Percentiles rank a stretch among this genome's conserved stretches.
These are phyloP conservation scores for Panopea generosa DNA, from an alignment of 2,888 invertebrate species.

Conservation along the genomic window DNA sequence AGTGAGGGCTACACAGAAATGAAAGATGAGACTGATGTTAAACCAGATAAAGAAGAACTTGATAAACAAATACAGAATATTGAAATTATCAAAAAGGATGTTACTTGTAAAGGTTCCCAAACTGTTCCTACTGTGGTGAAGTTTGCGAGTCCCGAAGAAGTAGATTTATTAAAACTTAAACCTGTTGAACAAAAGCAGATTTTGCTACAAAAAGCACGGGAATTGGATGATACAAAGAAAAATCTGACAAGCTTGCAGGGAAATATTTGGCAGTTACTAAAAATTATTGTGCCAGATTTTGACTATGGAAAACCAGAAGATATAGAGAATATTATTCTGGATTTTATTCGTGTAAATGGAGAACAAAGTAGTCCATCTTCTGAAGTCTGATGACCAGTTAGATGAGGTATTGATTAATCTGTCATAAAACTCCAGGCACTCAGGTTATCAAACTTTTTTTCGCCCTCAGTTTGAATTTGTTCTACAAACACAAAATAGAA, in stretches of 20 bases:
- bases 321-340: constrained; percentile 73
- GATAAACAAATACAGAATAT: not conserved
- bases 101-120: constrained; percentile 30
- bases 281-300: constrained; percentile 74
- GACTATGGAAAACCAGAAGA: constrained; percentile 71
- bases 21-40: constrained; percentile 5
- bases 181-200: constrained; percentile 48
- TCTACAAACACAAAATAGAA: too few relatives aligned
- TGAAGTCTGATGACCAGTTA: not conserved
- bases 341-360: constrained; percentile 72
- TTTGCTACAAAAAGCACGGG: constrained; percentile 35
- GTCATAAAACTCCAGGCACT: too few relatives aligned
- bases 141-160: constrained; percentile 47
- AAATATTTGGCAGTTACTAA: constrained; percentile 69
- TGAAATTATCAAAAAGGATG: constrained; percentile 15
- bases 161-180: constrained; percentile 41
- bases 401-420: too few relatives aligned
- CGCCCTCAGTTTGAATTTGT: too few relatives aligned
- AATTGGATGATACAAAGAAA: constrained; percentile 44
- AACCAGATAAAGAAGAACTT: constrained; percentile 18
- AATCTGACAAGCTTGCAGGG: constrained; percentile 63
- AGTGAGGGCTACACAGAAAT: constrained; percentile 15
- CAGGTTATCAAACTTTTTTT: too few relatives aligned
- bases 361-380: constrained; percentile 27
- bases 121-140: constrained; percentile 53